Percentiles rank a stretch among this genome's conserved stretches.
Conservation (phyloP, 2,888 invertebrate genomes). For the Serripes groenlandicus region DNA sequence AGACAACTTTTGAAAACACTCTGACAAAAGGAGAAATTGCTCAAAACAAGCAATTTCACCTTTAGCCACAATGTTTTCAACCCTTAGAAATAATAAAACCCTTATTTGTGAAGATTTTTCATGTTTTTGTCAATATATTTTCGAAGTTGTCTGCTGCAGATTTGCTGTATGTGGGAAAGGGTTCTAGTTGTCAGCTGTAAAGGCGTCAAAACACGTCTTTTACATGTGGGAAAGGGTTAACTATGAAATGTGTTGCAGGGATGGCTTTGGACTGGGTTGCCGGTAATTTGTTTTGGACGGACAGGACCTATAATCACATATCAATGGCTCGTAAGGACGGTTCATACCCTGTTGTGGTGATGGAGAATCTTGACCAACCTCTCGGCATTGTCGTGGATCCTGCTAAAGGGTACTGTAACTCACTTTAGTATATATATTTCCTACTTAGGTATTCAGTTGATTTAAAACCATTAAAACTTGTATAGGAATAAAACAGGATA, state of each 20-base stretch:
- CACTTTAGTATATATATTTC: no score
- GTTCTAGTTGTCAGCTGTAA: not conserved
- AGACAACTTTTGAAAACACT: no score
- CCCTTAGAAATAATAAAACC: no score
- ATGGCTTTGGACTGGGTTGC: conserved; percentile 87
- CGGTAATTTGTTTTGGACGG: conserved; percentile 87
- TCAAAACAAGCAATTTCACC: no score
- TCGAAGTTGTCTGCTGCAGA: not conserved
- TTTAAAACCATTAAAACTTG: no score
- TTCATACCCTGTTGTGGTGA: conserved; percentile 91
- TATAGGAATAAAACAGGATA: no score
- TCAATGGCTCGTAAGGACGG: conserved; percentile 87
- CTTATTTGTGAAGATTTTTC: no score
- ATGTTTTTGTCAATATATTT: not conserved
- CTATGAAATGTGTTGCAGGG: conserved; percentile 78
- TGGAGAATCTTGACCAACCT: conserved; percentile 93
- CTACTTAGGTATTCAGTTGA: no score
- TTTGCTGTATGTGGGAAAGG: not conserved
- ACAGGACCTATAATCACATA: conserved; percentile 85
- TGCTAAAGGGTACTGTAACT: conserved; percentile 88
- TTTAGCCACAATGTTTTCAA: no score
- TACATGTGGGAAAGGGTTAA: not conserved
- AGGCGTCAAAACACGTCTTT: not conserved
- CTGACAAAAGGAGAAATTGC: no score
- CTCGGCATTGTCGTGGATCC: conserved; percentile 95